Evolutionary conservation across 2,113 vertebrate species (phyloP).

Genomic region (Rhabdornis inornatus): DNA sequence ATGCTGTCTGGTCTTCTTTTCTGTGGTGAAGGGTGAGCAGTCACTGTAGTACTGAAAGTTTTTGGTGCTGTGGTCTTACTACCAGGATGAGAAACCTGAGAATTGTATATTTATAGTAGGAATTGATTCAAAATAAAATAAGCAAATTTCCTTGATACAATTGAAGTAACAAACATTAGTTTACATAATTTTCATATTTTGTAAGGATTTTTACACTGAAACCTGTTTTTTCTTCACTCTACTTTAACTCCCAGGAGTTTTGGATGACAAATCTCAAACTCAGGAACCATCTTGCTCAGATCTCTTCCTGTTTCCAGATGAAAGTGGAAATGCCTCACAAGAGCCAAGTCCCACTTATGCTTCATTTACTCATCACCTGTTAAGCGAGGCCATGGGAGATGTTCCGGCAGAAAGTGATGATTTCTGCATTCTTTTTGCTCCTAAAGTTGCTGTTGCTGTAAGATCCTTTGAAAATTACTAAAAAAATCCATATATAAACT

Average conservation of each 20-base stretch:
- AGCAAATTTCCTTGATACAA: neutral
- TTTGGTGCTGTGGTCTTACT: neutral
- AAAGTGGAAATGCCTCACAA: conserved; percentile 87
- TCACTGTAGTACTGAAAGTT: neutral
- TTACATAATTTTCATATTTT: neutral
- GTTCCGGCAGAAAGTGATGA: conserved; percentile 85
- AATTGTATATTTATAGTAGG: neutral
- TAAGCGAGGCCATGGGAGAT: conserved; percentile 77
- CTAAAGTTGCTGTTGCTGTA: conserved; percentile 82
- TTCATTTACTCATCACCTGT: conserved; percentile 82
- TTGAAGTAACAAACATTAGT: neutral
- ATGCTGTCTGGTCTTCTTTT: neutral
- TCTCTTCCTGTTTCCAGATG: conserved; percentile 97
- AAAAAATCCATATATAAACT: neutral
- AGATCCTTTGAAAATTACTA: neutral
- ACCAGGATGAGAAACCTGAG: neutral
- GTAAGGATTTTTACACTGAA: neutral
- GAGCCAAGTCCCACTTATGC: conserved; percentile 81
- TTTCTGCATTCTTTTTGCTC: conserved; percentile 96
- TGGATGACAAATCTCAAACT: conserved; percentile 75
- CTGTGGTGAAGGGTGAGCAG: neutral
- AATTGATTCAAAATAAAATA: neutral
- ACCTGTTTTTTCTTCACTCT: neutral
- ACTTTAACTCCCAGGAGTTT: conserved; percentile 71
- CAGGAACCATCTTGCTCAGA: conserved; percentile 87